phyloP scores from a whole-genome alignment of 2,797 vertebrate species.

The Loris lydekkerianus region DNA sequence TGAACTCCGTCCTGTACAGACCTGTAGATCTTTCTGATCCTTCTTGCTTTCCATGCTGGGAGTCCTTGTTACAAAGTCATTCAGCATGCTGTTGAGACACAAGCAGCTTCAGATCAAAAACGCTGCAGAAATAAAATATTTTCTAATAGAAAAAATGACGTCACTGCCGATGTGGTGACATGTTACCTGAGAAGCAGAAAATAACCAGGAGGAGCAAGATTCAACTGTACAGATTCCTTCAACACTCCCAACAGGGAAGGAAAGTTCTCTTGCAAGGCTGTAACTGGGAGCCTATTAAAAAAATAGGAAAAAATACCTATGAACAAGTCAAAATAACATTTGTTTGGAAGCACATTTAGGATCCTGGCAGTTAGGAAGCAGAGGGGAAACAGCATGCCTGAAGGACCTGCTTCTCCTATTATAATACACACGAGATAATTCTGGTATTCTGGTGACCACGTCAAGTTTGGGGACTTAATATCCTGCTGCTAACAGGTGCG shows the following conservation, averaged over 20 bases:
- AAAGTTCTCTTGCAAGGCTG: constrained; percentile 94
- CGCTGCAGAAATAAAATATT: neutral
- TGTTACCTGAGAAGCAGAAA: constrained; percentile 96
- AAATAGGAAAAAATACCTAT: accelerated
- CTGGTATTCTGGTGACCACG: neutral
- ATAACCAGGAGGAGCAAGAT: constrained; percentile 95
- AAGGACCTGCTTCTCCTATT: neutral
- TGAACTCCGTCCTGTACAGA: constrained; percentile 72
- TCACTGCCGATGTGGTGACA: accelerated
- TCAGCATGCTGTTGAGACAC: constrained; percentile 92
- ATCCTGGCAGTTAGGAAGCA: no score
- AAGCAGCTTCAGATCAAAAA: constrained; percentile 66
- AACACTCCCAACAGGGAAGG: constrained; percentile 93
- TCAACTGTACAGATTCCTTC: constrained; percentile 96
- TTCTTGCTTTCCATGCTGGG: constrained; percentile 97
- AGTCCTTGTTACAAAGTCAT: constrained; percentile 95
- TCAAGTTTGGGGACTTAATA: neutral
- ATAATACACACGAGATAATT: neutral
- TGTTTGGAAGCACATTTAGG: neutral
- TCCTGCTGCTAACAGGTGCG: neutral
- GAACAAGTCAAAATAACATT: neutral
- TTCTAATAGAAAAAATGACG: neutral
- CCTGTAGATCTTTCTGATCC: constrained; percentile 97
- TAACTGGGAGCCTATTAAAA: constrained; percentile 90
- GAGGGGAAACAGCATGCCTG: accelerated